These are phyloP conservation scores for Pteropus rufus DNA, from an alignment of 2,797 vertebrate species.

Conservation along the genomic window DNA sequence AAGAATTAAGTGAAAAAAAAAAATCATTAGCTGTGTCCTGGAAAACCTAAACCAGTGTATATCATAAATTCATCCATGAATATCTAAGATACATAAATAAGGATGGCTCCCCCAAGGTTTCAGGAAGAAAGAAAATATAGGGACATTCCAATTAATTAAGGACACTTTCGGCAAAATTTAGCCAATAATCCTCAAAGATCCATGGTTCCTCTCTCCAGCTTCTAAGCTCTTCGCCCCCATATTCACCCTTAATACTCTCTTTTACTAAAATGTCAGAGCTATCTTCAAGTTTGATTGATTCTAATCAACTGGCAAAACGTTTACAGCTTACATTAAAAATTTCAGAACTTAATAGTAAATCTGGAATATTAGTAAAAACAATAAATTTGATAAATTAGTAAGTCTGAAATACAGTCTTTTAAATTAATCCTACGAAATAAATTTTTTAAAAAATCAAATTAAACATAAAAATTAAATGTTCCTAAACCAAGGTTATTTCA, in stretches of 20 bases:
- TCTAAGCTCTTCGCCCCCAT: neutral
- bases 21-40: neutral
- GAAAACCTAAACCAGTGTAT: neutral
- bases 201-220: neutral
- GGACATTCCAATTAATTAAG: neutral
- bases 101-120: neutral
- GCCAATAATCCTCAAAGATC: neutral
- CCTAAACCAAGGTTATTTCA: neutral
- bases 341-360: neutral
- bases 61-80: neutral
- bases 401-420: neutral
- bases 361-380: neutral
- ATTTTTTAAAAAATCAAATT: neutral
- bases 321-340: neutral
- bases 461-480: conserved; percentile 23
- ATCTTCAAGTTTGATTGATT: neutral
- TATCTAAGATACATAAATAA: neutral
- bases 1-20: neutral
- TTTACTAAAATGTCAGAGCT: neutral
- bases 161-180: neutral
- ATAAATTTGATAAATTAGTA: neutral
- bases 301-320: neutral
- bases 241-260: neutral
- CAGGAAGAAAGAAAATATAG: neutral
- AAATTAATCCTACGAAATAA: neutral